Evolutionary conservation across 2,113 vertebrate genomes (phyloP), one percentile per base, ranked within the genome.

Genomic region (Nansenia antarctica): DNA sequence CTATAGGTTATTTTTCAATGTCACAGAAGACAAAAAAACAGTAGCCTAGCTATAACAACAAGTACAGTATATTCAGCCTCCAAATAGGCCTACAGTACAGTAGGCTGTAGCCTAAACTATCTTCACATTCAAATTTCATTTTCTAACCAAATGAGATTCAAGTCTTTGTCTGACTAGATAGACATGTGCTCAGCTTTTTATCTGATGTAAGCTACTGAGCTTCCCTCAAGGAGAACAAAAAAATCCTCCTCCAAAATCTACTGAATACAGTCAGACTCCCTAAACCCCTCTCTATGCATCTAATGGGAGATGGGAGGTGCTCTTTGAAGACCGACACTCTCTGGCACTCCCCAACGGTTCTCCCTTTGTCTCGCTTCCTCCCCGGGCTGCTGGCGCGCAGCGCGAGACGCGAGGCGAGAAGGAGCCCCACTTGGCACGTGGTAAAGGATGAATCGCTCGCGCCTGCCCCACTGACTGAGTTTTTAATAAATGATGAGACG

Each of bases 401-500:
- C 26, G 74, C 24, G 8, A 67, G 54, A 62, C 26, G 74, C 24
- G 8, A 67, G 54, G 60, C 55, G 73, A 85, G 82, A 78, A 79
- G 82, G 72, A 88, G 83, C 83, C 76, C 83, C 81, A 80, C 78
- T 85, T 89, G 87, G 88, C 87, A 84, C 45, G 47, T 47, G 64
- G 35, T 71, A 82, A 65, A 79, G 80, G 83, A 90, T 74, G 80
- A 83, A 84, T 87, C 84, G 80, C 70, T 83, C 82, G 77, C 67
- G 74, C 90, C 90, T 90, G 90, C 87, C 89, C 91, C 88, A 92
- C 92, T 92, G 91, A 92, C 92, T 92, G 92, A 92, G 86, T 91
- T 92, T 91, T 93, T 92, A 92, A 93, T 92, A 92, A 92, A 90
- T 92, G 83, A 93, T 93, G 90, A 92, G 88, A 80, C 78, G 70